Conservation (phyloP, 2,888 invertebrate genomes). For the Brenthis daphne region DNA sequence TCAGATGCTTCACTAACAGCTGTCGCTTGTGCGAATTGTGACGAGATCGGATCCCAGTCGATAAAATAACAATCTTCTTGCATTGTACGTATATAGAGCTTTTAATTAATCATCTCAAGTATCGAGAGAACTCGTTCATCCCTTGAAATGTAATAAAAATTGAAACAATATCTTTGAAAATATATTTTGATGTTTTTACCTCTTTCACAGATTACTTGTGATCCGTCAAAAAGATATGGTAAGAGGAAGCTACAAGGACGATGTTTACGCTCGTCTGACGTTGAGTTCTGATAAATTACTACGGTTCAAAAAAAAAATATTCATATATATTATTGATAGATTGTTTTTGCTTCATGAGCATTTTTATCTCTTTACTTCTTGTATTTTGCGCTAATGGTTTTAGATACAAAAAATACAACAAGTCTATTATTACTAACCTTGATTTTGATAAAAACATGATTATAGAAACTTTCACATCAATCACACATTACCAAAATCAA, state of each 20-base stretch:
- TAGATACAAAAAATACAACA: neutral
- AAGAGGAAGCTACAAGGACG: conserved; percentile 63
- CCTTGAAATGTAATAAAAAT: conserved; percentile 15
- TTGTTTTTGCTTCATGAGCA: too few relatives aligned
- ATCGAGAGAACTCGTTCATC: conserved; percentile 17
- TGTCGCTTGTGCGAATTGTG: conserved; percentile 61
- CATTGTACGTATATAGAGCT: conserved; percentile 10
- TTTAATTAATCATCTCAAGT: conserved; percentile 31
- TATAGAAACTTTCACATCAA: too few relatives aligned
- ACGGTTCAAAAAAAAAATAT: conserved; percentile 56
- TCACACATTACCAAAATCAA: too few relatives aligned
- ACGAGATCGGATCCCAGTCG: conserved; percentile 52
- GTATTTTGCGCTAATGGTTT: too few relatives aligned
- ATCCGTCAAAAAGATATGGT: conserved; percentile 70
- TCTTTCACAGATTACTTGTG: conserved; percentile 62
- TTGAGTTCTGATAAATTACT: conserved; percentile 63
- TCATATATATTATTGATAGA: too few relatives aligned
- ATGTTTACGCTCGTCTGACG: conserved; percentile 51
- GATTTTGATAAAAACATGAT: too few relatives aligned
- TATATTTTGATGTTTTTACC: conserved; percentile 41
- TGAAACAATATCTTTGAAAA: conserved; percentile 9
- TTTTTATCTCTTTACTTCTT: too few relatives aligned
- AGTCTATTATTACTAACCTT: neutral
- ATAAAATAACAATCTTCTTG: conserved; percentile 57
- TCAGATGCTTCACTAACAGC: conserved; percentile 69